phyloP scores from a whole-genome alignment of 1,140 invertebrate species.

The Diploscapter pachys region DNA sequence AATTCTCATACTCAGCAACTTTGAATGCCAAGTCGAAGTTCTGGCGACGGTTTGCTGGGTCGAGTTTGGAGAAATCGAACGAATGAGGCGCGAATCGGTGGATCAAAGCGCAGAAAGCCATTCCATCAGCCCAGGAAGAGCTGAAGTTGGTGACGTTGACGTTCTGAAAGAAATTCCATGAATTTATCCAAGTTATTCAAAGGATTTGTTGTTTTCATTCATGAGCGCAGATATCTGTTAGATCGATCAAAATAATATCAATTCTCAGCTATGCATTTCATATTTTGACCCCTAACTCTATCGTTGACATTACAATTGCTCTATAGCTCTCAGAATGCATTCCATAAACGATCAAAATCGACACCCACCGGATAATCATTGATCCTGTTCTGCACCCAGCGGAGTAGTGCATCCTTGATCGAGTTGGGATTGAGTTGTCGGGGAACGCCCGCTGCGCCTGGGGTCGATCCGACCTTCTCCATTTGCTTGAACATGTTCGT shows the following conservation, averaged over 20 bases:
- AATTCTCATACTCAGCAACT: slow-evolving; percentile 80
- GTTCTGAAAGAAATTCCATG: slow-evolving; percentile 67
- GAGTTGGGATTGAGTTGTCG: slow-evolving; percentile 36
- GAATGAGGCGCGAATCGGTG: slow-evolving; percentile 92
- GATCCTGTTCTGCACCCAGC: slow-evolving; percentile 38
- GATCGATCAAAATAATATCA: too few relatives aligned
- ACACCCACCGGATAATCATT: slow-evolving; percentile 37
- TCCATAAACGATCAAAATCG: not conserved
- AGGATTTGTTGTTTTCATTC: too few relatives aligned
- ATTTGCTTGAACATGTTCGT: slow-evolving; percentile 43
- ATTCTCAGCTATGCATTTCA: not conserved
- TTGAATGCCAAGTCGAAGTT: slow-evolving; percentile 95
- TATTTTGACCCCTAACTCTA: too few relatives aligned
- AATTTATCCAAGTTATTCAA: too few relatives aligned
- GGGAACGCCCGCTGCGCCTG: slow-evolving; percentile 17
- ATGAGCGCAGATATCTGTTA: too few relatives aligned
- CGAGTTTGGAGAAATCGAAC: slow-evolving; percentile 83
- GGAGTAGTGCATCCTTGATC: slow-evolving; percentile 41
- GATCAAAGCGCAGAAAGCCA: slow-evolving; percentile 91
- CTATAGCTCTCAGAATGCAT: too few relatives aligned
- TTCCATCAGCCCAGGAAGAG: slow-evolving; percentile 87
- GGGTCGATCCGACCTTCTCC: slow-evolving; percentile 29
- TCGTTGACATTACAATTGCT: too few relatives aligned
- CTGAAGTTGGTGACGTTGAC: slow-evolving; percentile 93
- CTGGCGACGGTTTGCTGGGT: slow-evolving; percentile 79